These are phyloP conservation scores for Thymelicus sylvestris DNA, from an alignment of 2,888 invertebrate genomes.

Conservation along the genomic window DNA sequence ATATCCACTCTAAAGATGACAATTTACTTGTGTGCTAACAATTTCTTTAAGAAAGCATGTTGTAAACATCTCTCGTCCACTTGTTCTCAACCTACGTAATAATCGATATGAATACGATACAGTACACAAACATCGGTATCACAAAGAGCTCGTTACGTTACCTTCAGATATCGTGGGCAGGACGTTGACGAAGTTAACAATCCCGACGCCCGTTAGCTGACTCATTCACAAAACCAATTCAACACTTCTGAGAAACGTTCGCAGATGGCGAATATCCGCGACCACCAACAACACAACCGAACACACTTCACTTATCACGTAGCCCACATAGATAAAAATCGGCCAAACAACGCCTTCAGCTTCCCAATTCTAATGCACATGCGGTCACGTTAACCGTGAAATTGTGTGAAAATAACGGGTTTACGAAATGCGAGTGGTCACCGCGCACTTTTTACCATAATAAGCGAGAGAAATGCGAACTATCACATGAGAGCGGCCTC, in stretches of 20 bases:
- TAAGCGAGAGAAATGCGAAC: slow-evolving; percentile 63
- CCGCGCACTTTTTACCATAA: slow-evolving; percentile 67
- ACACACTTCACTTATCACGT: slow-evolving; percentile 63
- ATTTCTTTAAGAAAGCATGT: not conserved
- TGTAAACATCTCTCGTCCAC: not conserved
- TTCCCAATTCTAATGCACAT: slow-evolving; percentile 56
- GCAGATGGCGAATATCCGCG: slow-evolving; percentile 53
- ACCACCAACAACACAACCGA: slow-evolving; percentile 49
- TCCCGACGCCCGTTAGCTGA: slow-evolving; percentile 82
- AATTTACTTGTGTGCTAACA: not conserved
- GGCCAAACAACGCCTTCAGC: slow-evolving; percentile 54
- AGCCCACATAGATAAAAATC: slow-evolving; percentile 73
- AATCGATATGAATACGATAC: not conserved
- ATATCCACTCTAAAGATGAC: not conserved
- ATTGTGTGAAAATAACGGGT: slow-evolving; percentile 44
- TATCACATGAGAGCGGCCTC: slow-evolving; percentile 73
- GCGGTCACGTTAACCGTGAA: slow-evolving; percentile 34
- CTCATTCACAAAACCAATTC: slow-evolving; percentile 80
- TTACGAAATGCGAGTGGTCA: slow-evolving; percentile 56
- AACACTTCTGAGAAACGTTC: slow-evolving; percentile 66
- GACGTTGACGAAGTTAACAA: slow-evolving; percentile 82
- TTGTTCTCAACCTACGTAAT: not conserved
- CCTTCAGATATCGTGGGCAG: slow-evolving; percentile 82
- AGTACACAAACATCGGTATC: slow-evolving; percentile 2
- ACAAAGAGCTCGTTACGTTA: slow-evolving; percentile 50